Evolutionary conservation across 2,797 vertebrate species (phyloP).

Genomic region (Parambassis ranga): DNA sequence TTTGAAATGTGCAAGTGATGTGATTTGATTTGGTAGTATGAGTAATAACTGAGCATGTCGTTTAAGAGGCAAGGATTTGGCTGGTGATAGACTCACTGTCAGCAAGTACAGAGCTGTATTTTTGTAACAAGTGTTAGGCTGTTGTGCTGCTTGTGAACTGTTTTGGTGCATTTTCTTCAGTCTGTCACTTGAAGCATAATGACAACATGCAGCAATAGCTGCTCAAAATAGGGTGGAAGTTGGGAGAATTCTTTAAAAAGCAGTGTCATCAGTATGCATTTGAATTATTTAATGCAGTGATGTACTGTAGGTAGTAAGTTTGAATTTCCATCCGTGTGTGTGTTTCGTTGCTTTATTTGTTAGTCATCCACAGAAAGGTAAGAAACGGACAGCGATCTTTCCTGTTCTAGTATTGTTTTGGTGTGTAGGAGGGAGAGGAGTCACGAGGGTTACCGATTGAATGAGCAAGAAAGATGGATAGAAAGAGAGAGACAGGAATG

Average conservation of each 20-base stretch:
- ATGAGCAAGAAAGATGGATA: conserved; percentile 34
- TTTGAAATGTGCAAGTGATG: conserved; percentile 28
- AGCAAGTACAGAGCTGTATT: conserved; percentile 12
- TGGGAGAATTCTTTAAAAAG: neutral
- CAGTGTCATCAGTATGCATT: neutral
- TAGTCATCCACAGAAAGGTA: conserved; percentile 50
- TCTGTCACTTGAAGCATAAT: neutral
- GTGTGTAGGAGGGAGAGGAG: conserved; percentile 56
- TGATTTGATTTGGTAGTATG: conserved; percentile 27
- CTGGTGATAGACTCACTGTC: conserved; percentile 11
- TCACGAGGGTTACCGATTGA: conserved; percentile 56
- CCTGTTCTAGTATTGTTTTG: conserved; percentile 59
- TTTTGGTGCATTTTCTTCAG: neutral
- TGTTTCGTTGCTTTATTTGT: neutral
- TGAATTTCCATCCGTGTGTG: neutral
- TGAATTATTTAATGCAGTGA: too few species aligned
- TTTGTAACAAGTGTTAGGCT: too few species aligned
- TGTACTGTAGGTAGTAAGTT: neutral
- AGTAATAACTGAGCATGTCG: conserved; percentile 41
- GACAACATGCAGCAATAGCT: neutral
- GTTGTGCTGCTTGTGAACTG: too few species aligned
- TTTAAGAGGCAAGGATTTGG: conserved; percentile 28
- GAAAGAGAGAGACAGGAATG: conserved; percentile 17
- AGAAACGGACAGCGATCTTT: conserved; percentile 46
- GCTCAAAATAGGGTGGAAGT: too few species aligned